Evolutionary conservation across 30 jellyfish, hydroid and myxozoan species (phyloP), one percentile per base, ranked within the genome.

Genomic region (Aurelia coerulea): DNA sequence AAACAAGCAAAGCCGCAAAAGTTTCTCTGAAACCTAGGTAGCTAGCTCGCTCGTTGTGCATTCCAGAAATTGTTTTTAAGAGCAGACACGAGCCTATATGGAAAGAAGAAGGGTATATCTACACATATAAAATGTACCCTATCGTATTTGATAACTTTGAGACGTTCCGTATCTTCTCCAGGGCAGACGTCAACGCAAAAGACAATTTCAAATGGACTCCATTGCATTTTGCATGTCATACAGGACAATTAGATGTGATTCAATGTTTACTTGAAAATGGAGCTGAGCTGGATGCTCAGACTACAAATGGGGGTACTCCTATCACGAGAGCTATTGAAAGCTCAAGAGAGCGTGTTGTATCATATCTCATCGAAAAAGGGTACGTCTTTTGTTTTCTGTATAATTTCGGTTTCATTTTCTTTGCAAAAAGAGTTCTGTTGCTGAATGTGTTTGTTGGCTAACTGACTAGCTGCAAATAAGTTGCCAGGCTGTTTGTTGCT

Each of bases 121-220:
- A 23, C 29, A 23, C 29, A 23, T 23, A 23, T 23, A 23, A 23
- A 23, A 23, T 23, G 29, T 23, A 23, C 29, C 29, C 29, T 23
- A 23, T 23, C 29, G 29, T 23, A 23, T 23, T 23, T 23, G 29
- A 23, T 23, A 23, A 23, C 29, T 23, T 23, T 23, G 29, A 23
- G 29, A 39, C 6, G 8, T 39, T 9, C 6, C 5, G 6, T 46
- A 6, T 9, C 56, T 46, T n/a, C 64, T 19, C n/a, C 71, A 94
- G 98, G 15, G 98, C 98, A 66, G 94, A 94, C 75, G 91, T 94
- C 32, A 88, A 88, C 80, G 98, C 96, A 32, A 60, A 34, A 68
- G 98, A 94, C 78, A 89, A 89, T 62, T 94, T 94, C 96, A 94
- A 88, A 54, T 94, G 98, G 98, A 88, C 94, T 5, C 94, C 97